phyloP scores from a whole-genome alignment of 2,797 vertebrate species.

The Amblyopsis hoosieri region DNA sequence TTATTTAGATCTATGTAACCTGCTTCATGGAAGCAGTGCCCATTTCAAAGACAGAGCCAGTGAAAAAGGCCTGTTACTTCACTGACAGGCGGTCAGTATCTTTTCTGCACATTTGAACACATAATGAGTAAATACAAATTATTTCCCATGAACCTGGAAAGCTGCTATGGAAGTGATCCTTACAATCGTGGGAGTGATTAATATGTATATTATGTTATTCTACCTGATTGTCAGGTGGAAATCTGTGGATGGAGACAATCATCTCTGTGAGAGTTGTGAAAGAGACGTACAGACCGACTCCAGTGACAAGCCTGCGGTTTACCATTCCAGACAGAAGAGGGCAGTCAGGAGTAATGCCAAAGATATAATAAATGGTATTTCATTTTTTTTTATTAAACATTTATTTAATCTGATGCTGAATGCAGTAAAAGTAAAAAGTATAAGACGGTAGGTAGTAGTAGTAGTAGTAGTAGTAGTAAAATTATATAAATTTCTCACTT shows the following conservation, averaged over 20 bases:
- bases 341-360: constrained; percentile 14
- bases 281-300: neutral
- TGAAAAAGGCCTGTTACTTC: constrained; percentile 42
- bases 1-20: constrained; percentile 47
- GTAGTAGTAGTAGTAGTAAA: too few species aligned
- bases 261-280: constrained; percentile 40
- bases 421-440: too few species aligned
- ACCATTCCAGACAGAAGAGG: constrained; percentile 35
- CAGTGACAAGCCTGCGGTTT: neutral
- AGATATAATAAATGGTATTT: neutral
- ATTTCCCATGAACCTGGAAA: too few species aligned
- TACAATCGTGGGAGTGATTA: constrained; percentile 8
- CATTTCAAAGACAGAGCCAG: constrained; percentile 1
- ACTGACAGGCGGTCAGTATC: constrained; percentile 24
- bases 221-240: constrained; percentile 34
- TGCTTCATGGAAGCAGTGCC: constrained; percentile 46
- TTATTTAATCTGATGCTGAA: neutral
- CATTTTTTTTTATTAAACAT: neutral
- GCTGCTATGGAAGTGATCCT: too few species aligned
- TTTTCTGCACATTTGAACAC: neutral
- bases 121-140: neutral
- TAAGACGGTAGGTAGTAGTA: too few species aligned
- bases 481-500: neutral
- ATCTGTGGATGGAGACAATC: constrained; percentile 46
- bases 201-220: constrained; percentile 2